Conservation (phyloP, 2,888 invertebrate species). For the Habroteleia sp. region DNA sequence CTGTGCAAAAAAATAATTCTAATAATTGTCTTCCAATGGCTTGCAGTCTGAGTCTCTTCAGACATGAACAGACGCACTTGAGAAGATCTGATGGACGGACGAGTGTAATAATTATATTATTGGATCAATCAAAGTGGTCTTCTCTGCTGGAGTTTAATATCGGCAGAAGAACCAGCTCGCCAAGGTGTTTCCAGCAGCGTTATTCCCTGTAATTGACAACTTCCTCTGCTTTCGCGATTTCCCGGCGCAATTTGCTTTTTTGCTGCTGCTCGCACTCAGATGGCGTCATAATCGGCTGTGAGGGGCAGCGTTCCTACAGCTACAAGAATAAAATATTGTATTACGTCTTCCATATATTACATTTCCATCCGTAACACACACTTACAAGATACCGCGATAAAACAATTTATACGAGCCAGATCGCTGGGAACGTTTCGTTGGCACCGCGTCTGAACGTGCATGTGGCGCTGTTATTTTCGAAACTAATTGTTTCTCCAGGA, state of each 20-base stretch:
- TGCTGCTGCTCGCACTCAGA: slow-evolving; percentile 13
- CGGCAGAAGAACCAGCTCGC: neutral
- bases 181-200: slow-evolving; percentile 26
- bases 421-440: slow-evolving; percentile 35
- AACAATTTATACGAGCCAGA: slow-evolving; percentile 21
- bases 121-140: slow-evolving; percentile 34
- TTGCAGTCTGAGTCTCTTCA: neutral
- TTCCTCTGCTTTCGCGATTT: slow-evolving; percentile 42
- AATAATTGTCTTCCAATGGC: slow-evolving; percentile 6
- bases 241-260: slow-evolving; percentile 43
- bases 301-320: slow-evolving; percentile 11
- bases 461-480: slow-evolving; percentile 33
- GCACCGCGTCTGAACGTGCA: slow-evolving; percentile 33
- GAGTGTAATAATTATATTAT: slow-evolving; percentile 29
- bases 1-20: too few species aligned
- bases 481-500: slow-evolving; percentile 12
- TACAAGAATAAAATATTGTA: slow-evolving; percentile 16
- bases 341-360: slow-evolving; percentile 35
- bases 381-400: slow-evolving; percentile 25
- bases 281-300: slow-evolving; percentile 21
- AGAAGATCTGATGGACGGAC: slow-evolving; percentile 17
- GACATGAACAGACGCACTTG: neutral
- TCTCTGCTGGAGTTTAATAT: neutral
- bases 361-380: slow-evolving; percentile 36
- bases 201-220: slow-evolving; percentile 48